phyloP scores from a whole-genome alignment of 2,888 invertebrate species.

The Eucera pruinosa region DNA sequence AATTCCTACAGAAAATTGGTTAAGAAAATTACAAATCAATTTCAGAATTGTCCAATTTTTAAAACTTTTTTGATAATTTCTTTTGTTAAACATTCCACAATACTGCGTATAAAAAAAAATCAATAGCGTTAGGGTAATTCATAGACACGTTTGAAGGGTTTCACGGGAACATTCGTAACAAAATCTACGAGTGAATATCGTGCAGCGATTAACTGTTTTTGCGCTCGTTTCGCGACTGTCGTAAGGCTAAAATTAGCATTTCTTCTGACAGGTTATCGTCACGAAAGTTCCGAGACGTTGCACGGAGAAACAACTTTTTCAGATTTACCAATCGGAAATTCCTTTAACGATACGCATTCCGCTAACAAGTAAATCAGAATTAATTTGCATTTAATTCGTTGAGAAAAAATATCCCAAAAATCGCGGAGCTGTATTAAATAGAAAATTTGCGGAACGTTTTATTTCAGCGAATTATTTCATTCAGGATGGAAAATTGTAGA shows the following conservation, averaged over 20 bases:
- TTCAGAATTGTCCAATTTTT: no score
- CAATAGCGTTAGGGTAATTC: not conserved
- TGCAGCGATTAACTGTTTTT: constrained; percentile 4
- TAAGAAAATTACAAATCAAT: no score
- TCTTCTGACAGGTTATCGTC: not conserved
- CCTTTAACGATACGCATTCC: not conserved
- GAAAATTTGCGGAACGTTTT: no score
- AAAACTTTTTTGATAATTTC: not conserved
- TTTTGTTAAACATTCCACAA: no score
- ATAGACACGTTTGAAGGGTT: not conserved
- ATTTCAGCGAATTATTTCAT: no score
- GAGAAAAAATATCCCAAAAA: no score
- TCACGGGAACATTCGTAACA: not conserved
- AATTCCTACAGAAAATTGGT: no score
- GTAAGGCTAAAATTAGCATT: not conserved
- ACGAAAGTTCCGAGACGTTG: not conserved
- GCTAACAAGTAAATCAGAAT: no score
- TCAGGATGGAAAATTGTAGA: no score
- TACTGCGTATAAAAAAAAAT: not conserved
- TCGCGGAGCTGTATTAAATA: no score
- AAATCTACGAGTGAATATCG: constrained; percentile 8
- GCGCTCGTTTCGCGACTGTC: constrained; percentile 2
- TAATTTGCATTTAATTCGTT: no score
- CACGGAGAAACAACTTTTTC: not conserved
- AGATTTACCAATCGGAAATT: not conserved